Conservation (phyloP, 2,113 vertebrate genomes). For the Mastomys natalensis region DNA sequence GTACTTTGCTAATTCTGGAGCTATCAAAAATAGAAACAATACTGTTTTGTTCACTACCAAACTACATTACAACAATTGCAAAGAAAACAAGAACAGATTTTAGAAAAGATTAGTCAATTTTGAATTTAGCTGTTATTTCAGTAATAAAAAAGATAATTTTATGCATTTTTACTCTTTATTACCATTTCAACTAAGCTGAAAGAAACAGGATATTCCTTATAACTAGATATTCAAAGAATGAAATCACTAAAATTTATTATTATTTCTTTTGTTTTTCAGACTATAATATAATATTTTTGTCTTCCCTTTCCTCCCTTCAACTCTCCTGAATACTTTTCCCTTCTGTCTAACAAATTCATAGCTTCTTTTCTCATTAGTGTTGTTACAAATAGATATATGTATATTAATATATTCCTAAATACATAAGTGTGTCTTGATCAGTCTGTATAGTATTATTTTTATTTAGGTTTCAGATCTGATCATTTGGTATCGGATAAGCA, state of each 20-base stretch:
- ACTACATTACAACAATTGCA: neutral
- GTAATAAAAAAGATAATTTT: slow-evolving; percentile 11
- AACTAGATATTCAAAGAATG: neutral
- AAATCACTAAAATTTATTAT: neutral
- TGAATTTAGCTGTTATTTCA: neutral
- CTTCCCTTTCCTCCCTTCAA: neutral
- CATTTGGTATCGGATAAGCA: neutral
- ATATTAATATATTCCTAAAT: neutral
- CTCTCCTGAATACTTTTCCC: no score
- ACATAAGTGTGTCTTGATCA: neutral
- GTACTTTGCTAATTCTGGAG: neutral
- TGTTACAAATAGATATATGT: neutral
- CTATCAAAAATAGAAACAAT: slow-evolving; percentile 9
- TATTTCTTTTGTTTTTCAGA: neutral
- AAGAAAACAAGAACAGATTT: slow-evolving; percentile 1
- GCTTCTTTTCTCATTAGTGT: neutral
- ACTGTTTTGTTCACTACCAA: neutral
- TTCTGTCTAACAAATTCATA: neutral
- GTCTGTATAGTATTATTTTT: neutral
- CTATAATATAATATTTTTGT: neutral
- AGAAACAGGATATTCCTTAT: neutral
- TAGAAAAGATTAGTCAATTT: neutral
- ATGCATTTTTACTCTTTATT: slow-evolving; percentile 27
- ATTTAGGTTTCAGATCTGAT: neutral
- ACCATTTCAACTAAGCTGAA: neutral